Conservation (phyloP, 2,888 invertebrate genomes). For the Strigamia crassipes region DNA sequence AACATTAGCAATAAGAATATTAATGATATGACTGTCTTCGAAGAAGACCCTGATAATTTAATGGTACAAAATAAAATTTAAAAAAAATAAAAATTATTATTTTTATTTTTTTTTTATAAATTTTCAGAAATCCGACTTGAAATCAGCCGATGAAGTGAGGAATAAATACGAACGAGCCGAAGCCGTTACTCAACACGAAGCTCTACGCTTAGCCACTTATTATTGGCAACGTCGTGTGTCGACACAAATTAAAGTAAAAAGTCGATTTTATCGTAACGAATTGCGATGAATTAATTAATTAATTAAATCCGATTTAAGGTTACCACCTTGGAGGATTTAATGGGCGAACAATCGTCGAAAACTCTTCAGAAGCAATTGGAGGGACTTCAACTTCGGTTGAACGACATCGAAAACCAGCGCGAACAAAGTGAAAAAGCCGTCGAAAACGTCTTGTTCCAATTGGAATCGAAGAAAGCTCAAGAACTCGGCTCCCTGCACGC, state of each 20-base stretch:
- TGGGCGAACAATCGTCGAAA: not conserved
- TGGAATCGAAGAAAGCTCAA: conserved; percentile 6
- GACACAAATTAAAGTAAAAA: conserved; percentile 22
- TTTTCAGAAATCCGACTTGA: not conserved
- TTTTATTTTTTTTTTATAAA: too few relatives aligned
- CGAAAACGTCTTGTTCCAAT: not conserved
- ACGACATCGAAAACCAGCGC: not conserved
- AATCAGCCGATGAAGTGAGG: not conserved
- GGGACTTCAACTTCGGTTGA: not conserved
- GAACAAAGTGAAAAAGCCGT: not conserved
- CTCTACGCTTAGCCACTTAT: not conserved
- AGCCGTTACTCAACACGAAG: conserved; percentile 20
- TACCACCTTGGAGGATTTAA: not conserved
- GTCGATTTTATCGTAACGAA: too few relatives aligned
- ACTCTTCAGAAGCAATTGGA: not conserved
- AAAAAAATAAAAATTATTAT: too few relatives aligned
- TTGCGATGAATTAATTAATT: too few relatives aligned
- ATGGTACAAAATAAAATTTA: not conserved
- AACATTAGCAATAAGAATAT: not conserved
- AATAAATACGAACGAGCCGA: not conserved
- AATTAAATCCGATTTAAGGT: not conserved
- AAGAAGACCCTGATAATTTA: not conserved
- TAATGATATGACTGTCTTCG: not conserved
- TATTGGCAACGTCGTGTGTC: not conserved
- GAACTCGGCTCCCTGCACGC: not conserved